Percentiles rank a stretch among this genome's conserved stretches.
Conservation (phyloP, 2,113 vertebrate genomes). For the Rhipidura dahli region DNA sequence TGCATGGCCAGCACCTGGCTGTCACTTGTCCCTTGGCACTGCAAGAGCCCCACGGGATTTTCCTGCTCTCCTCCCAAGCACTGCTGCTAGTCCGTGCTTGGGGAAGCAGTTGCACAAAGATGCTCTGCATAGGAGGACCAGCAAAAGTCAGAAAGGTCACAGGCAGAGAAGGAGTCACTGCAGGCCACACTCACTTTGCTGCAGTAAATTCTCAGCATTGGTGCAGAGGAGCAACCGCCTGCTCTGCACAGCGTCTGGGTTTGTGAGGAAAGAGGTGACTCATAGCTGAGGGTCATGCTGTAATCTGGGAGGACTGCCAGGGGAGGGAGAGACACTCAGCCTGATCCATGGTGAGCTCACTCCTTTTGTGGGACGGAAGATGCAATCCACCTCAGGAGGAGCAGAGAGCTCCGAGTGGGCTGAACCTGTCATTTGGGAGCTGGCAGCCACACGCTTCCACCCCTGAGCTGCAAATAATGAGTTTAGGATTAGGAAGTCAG, state of each 20-base stretch:
- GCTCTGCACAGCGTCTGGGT: background rate
- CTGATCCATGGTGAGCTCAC: background rate
- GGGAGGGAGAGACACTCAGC: background rate
- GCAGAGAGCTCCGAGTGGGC: background rate
- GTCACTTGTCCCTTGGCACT: background rate
- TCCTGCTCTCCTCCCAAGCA: background rate
- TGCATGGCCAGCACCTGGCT: background rate
- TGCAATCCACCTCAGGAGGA: background rate
- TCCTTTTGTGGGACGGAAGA: background rate
- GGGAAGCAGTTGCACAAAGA: background rate
- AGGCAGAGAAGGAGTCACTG: background rate
- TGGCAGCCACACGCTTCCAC: background rate
- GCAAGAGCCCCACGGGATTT: background rate
- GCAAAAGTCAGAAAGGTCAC: background rate
- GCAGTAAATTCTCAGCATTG: background rate
- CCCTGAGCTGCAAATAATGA: background rate
- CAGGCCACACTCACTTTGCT: background rate
- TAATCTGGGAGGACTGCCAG: constrained; percentile 49
- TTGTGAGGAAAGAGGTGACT: constrained; percentile 56
- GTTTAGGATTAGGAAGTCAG: constrained; percentile 16
- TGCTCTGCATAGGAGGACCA: background rate
- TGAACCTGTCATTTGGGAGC: background rate
- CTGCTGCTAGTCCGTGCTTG: background rate
- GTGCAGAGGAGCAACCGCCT: constrained; percentile 21
- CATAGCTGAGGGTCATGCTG: constrained; percentile 46